Conservation (phyloP, 2,113 vertebrate species). For the Sardina pilchardus region DNA sequence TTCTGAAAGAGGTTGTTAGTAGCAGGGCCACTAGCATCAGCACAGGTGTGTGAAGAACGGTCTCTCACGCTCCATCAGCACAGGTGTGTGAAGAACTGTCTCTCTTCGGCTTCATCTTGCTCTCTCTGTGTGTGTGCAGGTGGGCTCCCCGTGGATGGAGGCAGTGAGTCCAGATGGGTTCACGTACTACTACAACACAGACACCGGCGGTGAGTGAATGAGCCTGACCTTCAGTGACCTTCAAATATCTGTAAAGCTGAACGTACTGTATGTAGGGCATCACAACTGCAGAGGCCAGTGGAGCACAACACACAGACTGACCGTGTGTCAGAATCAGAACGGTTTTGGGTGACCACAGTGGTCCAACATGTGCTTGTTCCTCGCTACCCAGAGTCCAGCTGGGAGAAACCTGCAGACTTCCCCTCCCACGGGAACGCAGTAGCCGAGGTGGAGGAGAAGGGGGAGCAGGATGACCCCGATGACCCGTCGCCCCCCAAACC, state of each 20-base stretch:
- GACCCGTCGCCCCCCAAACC: constrained; percentile 55
- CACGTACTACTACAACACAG: constrained; percentile 89
- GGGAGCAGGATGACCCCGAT: no score
- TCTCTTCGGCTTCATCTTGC: background rate
- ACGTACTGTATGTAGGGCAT: background rate
- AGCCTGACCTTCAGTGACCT: background rate
- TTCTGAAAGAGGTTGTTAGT: background rate
- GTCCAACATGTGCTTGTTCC: background rate
- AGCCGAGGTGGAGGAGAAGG: constrained; percentile 33
- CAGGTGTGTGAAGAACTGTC: constrained; percentile 40
- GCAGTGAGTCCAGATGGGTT: constrained; percentile 85
- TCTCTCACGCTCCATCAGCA: no score
- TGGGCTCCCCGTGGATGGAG: constrained; percentile 77
- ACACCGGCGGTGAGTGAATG: constrained; percentile 80
- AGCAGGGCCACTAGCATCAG: background rate
- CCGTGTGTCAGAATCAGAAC: background rate
- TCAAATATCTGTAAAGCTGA: background rate
- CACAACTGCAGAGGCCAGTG: background rate
- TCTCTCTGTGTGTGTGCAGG: constrained; percentile 41
- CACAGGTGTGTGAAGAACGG: constrained; percentile 42
- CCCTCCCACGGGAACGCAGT: constrained; percentile 19
- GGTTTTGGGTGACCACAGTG: background rate
- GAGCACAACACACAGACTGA: background rate
- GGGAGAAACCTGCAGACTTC: constrained; percentile 85
- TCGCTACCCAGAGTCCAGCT: constrained; percentile 81